Conservation (phyloP, 2,797 vertebrate species). For the Labroides dimidiatus region DNA sequence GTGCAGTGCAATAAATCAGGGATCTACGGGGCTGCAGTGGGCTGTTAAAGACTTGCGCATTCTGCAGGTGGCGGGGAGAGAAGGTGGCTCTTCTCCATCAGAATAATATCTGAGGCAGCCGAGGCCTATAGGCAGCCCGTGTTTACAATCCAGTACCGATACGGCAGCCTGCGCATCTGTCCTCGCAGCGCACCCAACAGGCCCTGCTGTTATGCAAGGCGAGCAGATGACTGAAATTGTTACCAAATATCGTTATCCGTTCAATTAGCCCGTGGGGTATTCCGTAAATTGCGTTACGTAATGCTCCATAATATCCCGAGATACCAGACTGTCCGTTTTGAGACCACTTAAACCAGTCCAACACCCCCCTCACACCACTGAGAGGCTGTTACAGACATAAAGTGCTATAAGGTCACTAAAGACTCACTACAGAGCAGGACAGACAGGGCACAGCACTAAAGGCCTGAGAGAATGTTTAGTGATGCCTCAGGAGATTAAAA, state of each 20-base stretch:
- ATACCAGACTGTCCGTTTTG: slow-evolving; percentile 35
- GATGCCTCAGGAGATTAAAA: slow-evolving; percentile 65
- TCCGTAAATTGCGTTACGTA: slow-evolving; percentile 74
- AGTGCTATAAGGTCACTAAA: slow-evolving; percentile 67
- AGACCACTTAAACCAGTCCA: slow-evolving; percentile 50
- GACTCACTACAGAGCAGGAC: slow-evolving; percentile 34
- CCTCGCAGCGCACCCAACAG: slow-evolving; percentile 45
- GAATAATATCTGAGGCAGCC: slow-evolving; percentile 60
- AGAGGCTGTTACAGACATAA: slow-evolving; percentile 60
- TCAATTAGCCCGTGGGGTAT: slow-evolving; percentile 69
- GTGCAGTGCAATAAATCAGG: slow-evolving; percentile 83
- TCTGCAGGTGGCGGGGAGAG: slow-evolving; percentile 93
- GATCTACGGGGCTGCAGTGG: slow-evolving; percentile 84
- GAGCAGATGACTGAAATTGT: slow-evolving; percentile 47
- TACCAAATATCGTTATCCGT: slow-evolving; percentile 61
- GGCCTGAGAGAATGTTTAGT: slow-evolving; percentile 54
- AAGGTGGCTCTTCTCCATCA: slow-evolving; percentile 77
- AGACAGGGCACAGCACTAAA: slow-evolving; percentile 21
- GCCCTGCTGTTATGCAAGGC: slow-evolving; percentile 66
- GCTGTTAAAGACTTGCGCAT: slow-evolving; percentile 89
- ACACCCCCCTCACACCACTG: slow-evolving; percentile 2
- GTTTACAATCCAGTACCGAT: slow-evolving; percentile 67
- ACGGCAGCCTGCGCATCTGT: slow-evolving; percentile 67
- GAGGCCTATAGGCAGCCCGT: slow-evolving; percentile 72
- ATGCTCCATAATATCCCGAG: slow-evolving; percentile 46